Evolutionary conservation across 2,797 vertebrate species (phyloP).

Genomic region (Linurgus olivaceus): DNA sequence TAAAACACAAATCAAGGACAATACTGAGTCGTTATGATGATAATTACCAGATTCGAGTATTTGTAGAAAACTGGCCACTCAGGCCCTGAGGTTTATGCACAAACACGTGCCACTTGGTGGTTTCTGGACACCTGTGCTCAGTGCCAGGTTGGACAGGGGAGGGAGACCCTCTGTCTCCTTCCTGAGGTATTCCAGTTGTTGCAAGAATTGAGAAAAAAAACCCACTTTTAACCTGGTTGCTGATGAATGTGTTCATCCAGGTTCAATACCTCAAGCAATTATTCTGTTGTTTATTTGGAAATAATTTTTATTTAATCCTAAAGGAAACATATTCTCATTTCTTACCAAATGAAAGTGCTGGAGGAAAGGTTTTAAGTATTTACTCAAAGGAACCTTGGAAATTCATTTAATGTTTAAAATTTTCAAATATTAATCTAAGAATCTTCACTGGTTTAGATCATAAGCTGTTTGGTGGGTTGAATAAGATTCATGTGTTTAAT

Average conservation of each 20-base stretch:
- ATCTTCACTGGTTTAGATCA: neutral
- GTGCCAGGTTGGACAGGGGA: neutral
- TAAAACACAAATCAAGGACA: conserved; percentile 67
- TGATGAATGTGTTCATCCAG: neutral
- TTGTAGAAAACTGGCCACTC: conserved; percentile 21
- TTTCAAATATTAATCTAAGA: neutral
- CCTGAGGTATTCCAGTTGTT: neutral
- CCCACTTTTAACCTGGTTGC: neutral
- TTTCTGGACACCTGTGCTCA: neutral
- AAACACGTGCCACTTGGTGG: accelerated
- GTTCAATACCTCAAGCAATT: neutral
- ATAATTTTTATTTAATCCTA: neutral
- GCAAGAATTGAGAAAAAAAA: neutral
- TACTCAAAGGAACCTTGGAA: neutral
- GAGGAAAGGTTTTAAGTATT: neutral
- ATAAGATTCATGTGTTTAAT: neutral
- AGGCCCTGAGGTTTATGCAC: neutral
- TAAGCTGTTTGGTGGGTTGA: neutral
- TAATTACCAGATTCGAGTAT: conserved; percentile 49
- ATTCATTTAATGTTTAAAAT: neutral
- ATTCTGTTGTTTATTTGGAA: neutral
- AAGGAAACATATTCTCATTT: neutral
- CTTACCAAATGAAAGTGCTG: neutral
- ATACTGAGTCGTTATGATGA: conserved; percentile 37
- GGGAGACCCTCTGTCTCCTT: neutral